These are phyloP conservation scores for Drosophila orosa DNA, from an alignment of 1,140 invertebrate species.

Conservation along the genomic window DNA sequence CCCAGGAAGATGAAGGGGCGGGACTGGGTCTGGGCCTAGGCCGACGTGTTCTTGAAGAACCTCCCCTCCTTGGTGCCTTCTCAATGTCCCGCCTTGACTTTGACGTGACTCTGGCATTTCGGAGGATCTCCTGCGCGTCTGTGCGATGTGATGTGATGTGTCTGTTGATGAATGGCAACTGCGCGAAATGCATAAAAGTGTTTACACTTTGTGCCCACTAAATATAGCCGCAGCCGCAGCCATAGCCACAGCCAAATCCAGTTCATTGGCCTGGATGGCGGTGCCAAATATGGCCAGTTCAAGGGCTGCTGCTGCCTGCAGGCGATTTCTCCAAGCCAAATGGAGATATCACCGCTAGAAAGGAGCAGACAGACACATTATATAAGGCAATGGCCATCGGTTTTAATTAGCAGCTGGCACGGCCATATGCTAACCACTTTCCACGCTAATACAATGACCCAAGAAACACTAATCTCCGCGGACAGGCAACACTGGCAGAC, in stretches of 20 bases:
- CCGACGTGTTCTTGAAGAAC: slow-evolving; percentile 12
- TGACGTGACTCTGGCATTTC: slow-evolving; percentile 73
- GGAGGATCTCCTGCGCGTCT: slow-evolving; percentile 43
- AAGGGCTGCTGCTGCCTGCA: slow-evolving; percentile 54
- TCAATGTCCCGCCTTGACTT: slow-evolving; percentile 59
- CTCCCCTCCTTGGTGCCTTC: slow-evolving; percentile 15
- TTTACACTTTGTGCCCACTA: slow-evolving; percentile 57
- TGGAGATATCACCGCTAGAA: slow-evolving; percentile 48
- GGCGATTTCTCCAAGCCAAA: slow-evolving; percentile 47
- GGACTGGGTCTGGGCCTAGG: neutral
- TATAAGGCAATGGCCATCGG: slow-evolving; percentile 25
- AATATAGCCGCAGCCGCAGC: slow-evolving; percentile 50
- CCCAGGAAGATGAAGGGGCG: slow-evolving; percentile 25
- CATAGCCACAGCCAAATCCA: slow-evolving; percentile 16
- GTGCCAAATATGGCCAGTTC: slow-evolving; percentile 75
- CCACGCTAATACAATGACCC: slow-evolving; percentile 31
- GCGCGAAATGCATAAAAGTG: slow-evolving; percentile 74
- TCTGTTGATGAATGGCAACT: slow-evolving; percentile 69
- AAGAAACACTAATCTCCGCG: slow-evolving; percentile 59
- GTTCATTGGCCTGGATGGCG: slow-evolving; percentile 57
- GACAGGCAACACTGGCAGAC: slow-evolving; percentile 40
- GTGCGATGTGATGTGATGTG: neutral
- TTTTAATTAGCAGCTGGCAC: slow-evolving; percentile 59
- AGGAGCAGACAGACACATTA: slow-evolving; percentile 8
- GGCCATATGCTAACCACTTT: slow-evolving; percentile 33